phyloP scores from a whole-genome alignment of 2,888 invertebrate species.

The Blera fallax region DNA sequence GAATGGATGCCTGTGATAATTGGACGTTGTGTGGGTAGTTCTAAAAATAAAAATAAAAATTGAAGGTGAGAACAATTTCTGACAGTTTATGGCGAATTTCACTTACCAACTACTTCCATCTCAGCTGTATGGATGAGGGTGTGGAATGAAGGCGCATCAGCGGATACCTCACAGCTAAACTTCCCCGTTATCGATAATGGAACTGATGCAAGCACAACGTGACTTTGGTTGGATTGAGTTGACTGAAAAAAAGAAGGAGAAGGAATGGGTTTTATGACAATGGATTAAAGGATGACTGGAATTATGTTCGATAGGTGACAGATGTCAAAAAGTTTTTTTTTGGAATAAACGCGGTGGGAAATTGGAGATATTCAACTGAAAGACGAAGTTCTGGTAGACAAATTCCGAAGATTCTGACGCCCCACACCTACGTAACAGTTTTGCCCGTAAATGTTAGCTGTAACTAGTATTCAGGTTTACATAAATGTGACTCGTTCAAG shows the following conservation, averaged over 20 bases:
- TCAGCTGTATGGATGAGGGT: constrained; percentile 79
- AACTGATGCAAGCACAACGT: constrained; percentile 79
- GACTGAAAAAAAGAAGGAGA: constrained; percentile 74
- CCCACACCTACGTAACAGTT: too few relatives aligned
- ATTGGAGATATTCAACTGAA: too few relatives aligned
- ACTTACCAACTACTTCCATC: constrained; percentile 81
- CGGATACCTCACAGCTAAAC: constrained; percentile 81
- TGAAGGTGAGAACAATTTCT: not conserved
- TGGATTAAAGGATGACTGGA: not conserved
- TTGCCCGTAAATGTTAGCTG: too few relatives aligned
- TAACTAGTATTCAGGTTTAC: too few relatives aligned
- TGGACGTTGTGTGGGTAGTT: constrained; percentile 83
- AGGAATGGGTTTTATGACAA: not conserved
- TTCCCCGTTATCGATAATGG: constrained; percentile 79
- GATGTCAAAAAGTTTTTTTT: not conserved
- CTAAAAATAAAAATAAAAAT: constrained; percentile 74
- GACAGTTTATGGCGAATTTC: not conserved
- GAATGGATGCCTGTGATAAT: constrained; percentile 83
- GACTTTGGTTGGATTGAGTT: constrained; percentile 80
- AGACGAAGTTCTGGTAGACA: too few relatives aligned
- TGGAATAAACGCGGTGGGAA: too few relatives aligned
- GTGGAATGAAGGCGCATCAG: constrained; percentile 81
- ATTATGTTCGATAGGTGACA: not conserved
- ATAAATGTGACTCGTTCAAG: too few relatives aligned
- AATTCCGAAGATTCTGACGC: too few relatives aligned